Evolutionary conservation across 2,797 vertebrate genomes (phyloP).

Genomic region (Zalophus californianus): DNA sequence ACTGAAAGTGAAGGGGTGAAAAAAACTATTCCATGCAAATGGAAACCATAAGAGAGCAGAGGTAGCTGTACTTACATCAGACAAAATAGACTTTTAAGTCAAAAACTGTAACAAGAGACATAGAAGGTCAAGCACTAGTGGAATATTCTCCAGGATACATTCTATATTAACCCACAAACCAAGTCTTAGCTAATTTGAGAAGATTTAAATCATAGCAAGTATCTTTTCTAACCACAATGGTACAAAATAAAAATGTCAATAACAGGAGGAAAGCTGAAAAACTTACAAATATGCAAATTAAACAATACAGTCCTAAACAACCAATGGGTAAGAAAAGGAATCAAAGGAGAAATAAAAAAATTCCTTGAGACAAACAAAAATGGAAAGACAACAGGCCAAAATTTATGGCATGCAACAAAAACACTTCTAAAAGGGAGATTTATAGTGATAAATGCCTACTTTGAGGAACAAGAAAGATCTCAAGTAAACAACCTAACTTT

Average conservation of each 20-base stretch:
- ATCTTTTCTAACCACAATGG: neutral
- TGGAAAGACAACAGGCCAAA: neutral
- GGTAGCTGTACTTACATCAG: neutral
- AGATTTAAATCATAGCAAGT: neutral
- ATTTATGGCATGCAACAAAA: neutral
- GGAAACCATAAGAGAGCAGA: neutral
- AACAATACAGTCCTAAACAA: neutral
- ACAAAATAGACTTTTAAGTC: neutral
- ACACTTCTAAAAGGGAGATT: neutral
- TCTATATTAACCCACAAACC: neutral
- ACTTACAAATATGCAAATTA: neutral
- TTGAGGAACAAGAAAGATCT: neutral
- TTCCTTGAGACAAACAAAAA: neutral
- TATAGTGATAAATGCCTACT: neutral
- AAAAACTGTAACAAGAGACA: neutral
- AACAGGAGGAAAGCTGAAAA: neutral
- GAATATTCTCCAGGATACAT: neutral
- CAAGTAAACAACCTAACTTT: neutral
- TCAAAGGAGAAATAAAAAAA: neutral
- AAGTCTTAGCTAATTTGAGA: neutral
- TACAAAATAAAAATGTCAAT: neutral
- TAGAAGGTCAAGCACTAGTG: neutral
- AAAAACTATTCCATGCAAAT: neutral
- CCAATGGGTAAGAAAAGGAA: neutral
- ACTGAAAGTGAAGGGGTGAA: too few relatives aligned